Evolutionary conservation across 2,797 vertebrate genomes (phyloP), one percentile per base, ranked within the genome.

Genomic region (Chaenodraco wilsoni): DNA sequence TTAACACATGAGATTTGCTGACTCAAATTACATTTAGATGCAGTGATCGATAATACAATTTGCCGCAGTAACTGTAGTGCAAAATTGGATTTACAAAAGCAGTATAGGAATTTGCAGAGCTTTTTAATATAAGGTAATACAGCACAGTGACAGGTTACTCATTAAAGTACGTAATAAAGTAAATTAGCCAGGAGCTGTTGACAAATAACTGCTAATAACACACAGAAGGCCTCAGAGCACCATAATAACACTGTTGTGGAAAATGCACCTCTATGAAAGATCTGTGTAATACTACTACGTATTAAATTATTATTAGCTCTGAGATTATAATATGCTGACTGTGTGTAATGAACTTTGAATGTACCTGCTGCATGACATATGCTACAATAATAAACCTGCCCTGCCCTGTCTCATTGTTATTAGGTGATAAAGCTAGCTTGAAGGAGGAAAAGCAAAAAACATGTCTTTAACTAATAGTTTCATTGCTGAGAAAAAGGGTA

Each of bases 81-180:
- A 50, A 50, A 68, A 48, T 9, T 54, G 41, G 9, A 41, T 12
- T 61, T 19, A 43, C 44, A 49, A 54, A 70, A 52, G 33, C 21
- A 21, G 1, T n/a, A 21, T 44, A 55, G 60, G 56, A 5, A 65
- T 74, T 48, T 57, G 16, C n/a, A 9, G n/a, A 8, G 15, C 8
- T 37, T 72, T 37, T 76, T 69, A 31, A 83, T 78, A 69, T 57
- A 31, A 67, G 50, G 46, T 23, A 41, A 69, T 71, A 51, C 6
- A 65, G 6, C 43, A 58, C 10, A 19, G 51, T 76, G 69, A 74
- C 50, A 45, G 58, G 49, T 72, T 57, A 14, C 59, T 76, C 46
- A 82, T 78, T 85, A 78, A 79, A 62, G 48, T 27, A 68, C 71
- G 56, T 65, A 50, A 54, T 74, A 63, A 54, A 71, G 66, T 71